Conservation (phyloP, 2,797 vertebrate genomes). For the Karalla daura region DNA sequence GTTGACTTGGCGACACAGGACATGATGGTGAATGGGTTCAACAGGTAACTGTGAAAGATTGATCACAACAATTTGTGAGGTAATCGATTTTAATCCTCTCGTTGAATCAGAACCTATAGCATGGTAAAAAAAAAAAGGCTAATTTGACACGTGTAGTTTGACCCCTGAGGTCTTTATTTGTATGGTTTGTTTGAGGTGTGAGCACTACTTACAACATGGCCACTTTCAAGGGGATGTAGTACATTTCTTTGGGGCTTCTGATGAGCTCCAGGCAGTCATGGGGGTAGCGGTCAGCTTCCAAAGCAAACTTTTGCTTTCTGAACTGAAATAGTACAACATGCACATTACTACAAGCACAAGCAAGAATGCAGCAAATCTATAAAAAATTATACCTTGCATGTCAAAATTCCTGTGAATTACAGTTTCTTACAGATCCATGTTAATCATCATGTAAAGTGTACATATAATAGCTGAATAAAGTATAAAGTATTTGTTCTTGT, state of each 20-base stretch:
- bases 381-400: not conserved
- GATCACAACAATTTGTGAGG: not conserved
- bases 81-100: too few relatives aligned
- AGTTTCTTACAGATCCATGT: not conserved
- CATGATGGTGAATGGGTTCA: slow-evolving; percentile 96
- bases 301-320: slow-evolving; percentile 93
- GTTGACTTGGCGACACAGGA: slow-evolving; percentile 98
- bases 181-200: not conserved
- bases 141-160: too few relatives aligned
- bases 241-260: slow-evolving; percentile 93
- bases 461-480: too few relatives aligned
- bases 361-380: not conserved
- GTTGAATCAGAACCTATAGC: too few relatives aligned
- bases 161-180: too few relatives aligned
- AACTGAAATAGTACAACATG: slow-evolving; percentile 81
- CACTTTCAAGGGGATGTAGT: slow-evolving; percentile 95
- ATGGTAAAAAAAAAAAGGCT: too few relatives aligned
- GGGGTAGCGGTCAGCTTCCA: slow-evolving; percentile 93
- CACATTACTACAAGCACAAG: too few relatives aligned
- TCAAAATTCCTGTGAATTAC: not conserved
- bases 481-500: too few relatives aligned
- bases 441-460: too few relatives aligned
- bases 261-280: slow-evolving; percentile 92
- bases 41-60: slow-evolving; percentile 88
- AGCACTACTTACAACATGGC: slow-evolving; percentile 87